These are phyloP conservation scores for Asobara japonica DNA, from an alignment of 1,140 invertebrate genomes.

Conservation along the genomic window DNA sequence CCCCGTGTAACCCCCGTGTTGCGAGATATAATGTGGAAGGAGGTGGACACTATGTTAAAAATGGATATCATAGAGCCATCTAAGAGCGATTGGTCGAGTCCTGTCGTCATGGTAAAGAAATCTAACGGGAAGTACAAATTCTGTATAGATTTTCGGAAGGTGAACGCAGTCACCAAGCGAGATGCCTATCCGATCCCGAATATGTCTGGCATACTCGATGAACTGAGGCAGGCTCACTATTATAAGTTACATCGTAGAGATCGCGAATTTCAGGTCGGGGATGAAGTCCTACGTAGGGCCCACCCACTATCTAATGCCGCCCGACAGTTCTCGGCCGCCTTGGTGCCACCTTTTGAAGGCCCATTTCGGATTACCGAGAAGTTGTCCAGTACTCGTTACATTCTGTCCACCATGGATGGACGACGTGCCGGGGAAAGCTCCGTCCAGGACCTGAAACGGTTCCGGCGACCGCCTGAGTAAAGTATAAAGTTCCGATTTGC, in stretches of 20 bases:
- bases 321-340: constrained; percentile 23
- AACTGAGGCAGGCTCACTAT: not conserved
- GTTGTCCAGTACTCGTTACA: not conserved
- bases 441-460: not conserved
- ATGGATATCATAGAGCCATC: constrained; percentile 56
- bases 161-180: too few species aligned
- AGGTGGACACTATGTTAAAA: constrained; percentile 42
- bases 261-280: constrained; percentile 8
- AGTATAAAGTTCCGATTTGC: too few species aligned
- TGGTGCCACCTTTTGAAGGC: constrained; percentile 29
- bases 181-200: constrained; percentile 23
- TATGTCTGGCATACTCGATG: constrained; percentile 42
- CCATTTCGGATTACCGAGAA: not conserved
- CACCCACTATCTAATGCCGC: constrained; percentile 23
- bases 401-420: not conserved
- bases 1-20: not conserved
- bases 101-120: constrained; percentile 66
- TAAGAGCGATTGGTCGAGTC: constrained; percentile 58
- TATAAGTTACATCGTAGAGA: constrained; percentile 10
- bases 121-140: constrained; percentile 49
- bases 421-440: not conserved
- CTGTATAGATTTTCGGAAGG: too few species aligned
- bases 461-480: too few species aligned
- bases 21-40: not conserved
- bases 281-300: constrained; percentile 19